These are phyloP conservation scores for Ditula angustiorana DNA, from an alignment of 2,888 invertebrate species.

Conservation along the genomic window DNA sequence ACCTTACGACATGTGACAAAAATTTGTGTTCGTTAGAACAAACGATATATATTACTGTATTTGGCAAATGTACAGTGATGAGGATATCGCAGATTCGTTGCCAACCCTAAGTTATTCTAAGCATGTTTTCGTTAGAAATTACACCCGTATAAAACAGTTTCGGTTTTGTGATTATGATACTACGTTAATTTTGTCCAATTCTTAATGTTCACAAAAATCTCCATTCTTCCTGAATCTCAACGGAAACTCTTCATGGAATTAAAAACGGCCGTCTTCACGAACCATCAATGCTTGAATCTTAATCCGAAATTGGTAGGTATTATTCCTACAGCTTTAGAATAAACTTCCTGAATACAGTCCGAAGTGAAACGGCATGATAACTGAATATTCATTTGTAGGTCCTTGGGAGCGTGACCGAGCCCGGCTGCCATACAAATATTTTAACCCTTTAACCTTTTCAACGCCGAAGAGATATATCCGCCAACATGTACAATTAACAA, in stretches of 20 bases:
- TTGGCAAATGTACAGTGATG: no score
- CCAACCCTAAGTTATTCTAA: no score
- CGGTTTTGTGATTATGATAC: no score
- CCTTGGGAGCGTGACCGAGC: neutral
- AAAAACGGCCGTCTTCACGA: neutral
- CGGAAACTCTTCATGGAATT: neutral
- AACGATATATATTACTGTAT: no score
- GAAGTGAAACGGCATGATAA: constrained; percentile 15
- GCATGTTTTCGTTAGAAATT: no score
- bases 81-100: no score
- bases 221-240: neutral
- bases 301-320: constrained; percentile 33
- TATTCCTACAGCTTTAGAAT: constrained; percentile 18
- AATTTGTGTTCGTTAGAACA: no score
- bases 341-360: constrained; percentile 10
- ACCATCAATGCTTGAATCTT: constrained; percentile 12
- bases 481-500: no score
- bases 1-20: no score
- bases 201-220: no score
- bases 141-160: no score
- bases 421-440: constrained; percentile 11
- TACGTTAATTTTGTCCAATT: no score
- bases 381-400: constrained; percentile 32
- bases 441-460: neutral
- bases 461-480: neutral